Evolutionary conservation across 2,113 vertebrate genomes (phyloP).

Genomic region (Microcebus tavaratra): DNA sequence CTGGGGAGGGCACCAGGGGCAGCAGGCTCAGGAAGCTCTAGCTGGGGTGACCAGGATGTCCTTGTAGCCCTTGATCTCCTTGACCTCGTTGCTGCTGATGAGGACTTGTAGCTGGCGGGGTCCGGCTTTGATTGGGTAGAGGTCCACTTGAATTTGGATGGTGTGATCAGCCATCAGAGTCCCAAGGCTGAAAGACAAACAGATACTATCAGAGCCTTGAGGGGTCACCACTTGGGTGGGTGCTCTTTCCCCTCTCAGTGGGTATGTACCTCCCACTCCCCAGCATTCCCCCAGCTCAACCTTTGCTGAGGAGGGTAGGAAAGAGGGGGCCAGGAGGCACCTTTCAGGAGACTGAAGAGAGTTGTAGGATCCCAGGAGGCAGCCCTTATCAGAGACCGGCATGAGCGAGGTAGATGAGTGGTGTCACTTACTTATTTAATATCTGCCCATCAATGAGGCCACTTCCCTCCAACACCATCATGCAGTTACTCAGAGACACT

Average conservation of each 20-base stretch:
- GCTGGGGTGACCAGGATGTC: slow-evolving; percentile 55
- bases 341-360: not conserved
- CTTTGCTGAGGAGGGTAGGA: not conserved
- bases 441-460: slow-evolving; percentile 70
- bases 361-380: not conserved
- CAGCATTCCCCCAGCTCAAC: not conserved
- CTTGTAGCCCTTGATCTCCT: slow-evolving; percentile 76
- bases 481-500: slow-evolving; percentile 62
- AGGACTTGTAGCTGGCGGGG: slow-evolving; percentile 73
- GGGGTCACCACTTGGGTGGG: not conserved
- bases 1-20: fast-evolving
- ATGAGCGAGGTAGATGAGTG: not conserved
- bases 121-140: slow-evolving; percentile 73
- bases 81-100: slow-evolving; percentile 69
- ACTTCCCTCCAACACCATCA: slow-evolving; percentile 68
- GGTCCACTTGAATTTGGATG: slow-evolving; percentile 39
- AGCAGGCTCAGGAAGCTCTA: not conserved
- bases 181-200: slow-evolving; percentile 68
- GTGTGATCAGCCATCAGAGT: slow-evolving; percentile 58
- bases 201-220: not conserved
- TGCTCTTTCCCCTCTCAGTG: not conserved
- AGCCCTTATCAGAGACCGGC: not conserved
- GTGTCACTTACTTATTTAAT: slow-evolving; percentile 54
- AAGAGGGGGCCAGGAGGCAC: not conserved
- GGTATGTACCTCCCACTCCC: not conserved